These are phyloP conservation scores for Phengaris arion DNA, from an alignment of 2,888 invertebrate species.

Conservation along the genomic window DNA sequence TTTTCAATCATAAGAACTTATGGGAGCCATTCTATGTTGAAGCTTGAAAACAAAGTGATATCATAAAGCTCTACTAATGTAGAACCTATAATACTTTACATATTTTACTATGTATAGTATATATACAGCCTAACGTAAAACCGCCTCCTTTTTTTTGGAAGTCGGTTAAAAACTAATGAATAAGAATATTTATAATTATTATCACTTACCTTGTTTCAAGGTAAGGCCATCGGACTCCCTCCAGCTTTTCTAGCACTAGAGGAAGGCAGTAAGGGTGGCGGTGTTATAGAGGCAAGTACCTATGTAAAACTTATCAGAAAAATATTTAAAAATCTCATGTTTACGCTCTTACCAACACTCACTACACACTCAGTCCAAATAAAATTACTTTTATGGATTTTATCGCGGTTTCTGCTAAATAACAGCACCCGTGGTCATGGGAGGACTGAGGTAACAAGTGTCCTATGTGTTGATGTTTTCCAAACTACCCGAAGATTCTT, in stretches of 20 bases:
- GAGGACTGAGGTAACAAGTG: too few species aligned
- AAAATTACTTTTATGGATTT: too few species aligned
- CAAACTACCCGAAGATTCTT: too few species aligned
- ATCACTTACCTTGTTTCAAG: constrained; percentile 59
- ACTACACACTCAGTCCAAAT: too few species aligned
- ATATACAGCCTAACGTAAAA: too few species aligned
- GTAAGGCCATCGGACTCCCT: constrained; percentile 95
- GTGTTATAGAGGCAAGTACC: constrained; percentile 91
- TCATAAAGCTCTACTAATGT: background rate
- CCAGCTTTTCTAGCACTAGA: constrained; percentile 90
- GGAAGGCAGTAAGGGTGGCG: constrained; percentile 93
- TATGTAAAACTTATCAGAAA: background rate
- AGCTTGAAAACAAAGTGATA: background rate
- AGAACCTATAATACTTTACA: background rate
- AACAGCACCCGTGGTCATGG: too few species aligned
- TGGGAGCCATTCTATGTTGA: background rate
- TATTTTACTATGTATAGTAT: background rate
- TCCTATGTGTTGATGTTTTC: too few species aligned
- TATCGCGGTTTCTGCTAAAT: too few species aligned
- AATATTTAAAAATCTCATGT: background rate
- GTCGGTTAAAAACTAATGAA: too few species aligned
- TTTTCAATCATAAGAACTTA: background rate
- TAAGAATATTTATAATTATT: background rate
- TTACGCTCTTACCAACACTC: too few species aligned
- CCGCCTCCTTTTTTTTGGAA: too few species aligned